Evolutionary conservation across 2,113 vertebrate species (phyloP).

Genomic region (Percopsis transmontana): DNA sequence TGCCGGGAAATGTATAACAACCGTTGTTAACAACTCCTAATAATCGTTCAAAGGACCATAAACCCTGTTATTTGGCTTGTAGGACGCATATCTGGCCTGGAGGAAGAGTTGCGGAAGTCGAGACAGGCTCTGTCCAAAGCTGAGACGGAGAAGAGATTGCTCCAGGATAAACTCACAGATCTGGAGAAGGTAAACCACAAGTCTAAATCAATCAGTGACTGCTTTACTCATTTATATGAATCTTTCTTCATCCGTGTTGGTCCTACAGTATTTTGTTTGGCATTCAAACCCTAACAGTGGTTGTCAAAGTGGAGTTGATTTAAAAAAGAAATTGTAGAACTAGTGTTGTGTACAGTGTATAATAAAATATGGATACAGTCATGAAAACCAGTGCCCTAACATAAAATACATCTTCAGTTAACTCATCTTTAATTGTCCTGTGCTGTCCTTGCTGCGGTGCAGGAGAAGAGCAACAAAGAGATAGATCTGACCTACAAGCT

Average conservation of each 20-base stretch:
- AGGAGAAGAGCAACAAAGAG: slow-evolving; percentile 98
- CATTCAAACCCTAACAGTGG: background rate
- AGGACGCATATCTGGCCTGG: slow-evolving; percentile 89
- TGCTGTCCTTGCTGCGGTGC: slow-evolving; percentile 23
- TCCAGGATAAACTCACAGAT: slow-evolving; percentile 90
- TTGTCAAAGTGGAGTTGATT: background rate
- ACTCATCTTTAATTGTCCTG: background rate
- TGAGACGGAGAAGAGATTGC: slow-evolving; percentile 90
- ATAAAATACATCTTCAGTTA: background rate
- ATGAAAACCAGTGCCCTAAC: background rate
- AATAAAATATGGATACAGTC: background rate
- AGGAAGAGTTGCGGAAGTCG: slow-evolving; percentile 88
- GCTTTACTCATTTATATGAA: background rate
- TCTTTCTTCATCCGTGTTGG: background rate
- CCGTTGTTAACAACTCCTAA: too few relatives aligned
- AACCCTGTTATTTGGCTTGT: slow-evolving; percentile 6
- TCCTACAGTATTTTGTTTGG: background rate
- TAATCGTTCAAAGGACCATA: too few relatives aligned
- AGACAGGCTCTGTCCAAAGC: slow-evolving; percentile 84
- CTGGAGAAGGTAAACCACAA: slow-evolving; percentile 89
- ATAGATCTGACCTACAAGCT: slow-evolving; percentile 98
- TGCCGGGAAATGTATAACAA: too few relatives aligned
- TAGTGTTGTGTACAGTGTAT: background rate
- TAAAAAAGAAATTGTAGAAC: too few relatives aligned
- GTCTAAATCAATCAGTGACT: background rate